Base-by-base conservation (phyloP, 2,888 invertebrate species). In the Habrosyne pyritoides region DNA sequence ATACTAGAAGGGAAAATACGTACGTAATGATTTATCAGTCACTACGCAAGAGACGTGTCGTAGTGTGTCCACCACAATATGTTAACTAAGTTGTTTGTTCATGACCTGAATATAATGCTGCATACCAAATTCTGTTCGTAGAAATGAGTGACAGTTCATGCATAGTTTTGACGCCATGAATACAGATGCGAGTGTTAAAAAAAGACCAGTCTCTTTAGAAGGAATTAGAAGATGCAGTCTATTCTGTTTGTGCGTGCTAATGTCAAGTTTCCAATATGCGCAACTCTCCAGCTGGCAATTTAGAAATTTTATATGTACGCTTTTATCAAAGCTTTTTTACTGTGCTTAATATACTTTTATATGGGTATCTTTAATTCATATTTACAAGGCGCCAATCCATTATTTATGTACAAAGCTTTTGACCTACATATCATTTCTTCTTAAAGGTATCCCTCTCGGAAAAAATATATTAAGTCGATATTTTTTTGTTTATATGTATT, bases 51-150 rank as follows among this genome's bases (percentile, higher is more conserved):
- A n/a, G 33, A 33, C 12, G 33, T 33, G 33, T 33, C 59, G 54
- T 60, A 58, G 56, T 67, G 66, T 73, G 73, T 77, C 66, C 66
- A 67, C 61, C 58, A 76, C 80, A 84, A 84, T 83, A 86, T 83
- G 26, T 79, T 78, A 79, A 75, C 73, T 74, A 75, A 78, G 79
- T 77, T 77, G 79, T 83, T 77, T 78, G 82, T 78, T 85, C 84
- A 86, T 88, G 88, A 87, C 84, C 83, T 83, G 84, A 83, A 86
- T 88, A 78, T 78, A 74, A 73, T 76, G 72, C 70, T 71, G 81
- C 83, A 84, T 86, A 80, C 81, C 71, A 78, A 83, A 83, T 83
- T 78, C 78, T 58, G 71, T 72, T 59, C 67, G 62, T 63, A 64
- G 64, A 61, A 61, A 67, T 61, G 63, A 58, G 75, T 70, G 73